Base-by-base conservation (phyloP, 2,797 vertebrate genomes). In the Labroides dimidiatus region DNA sequence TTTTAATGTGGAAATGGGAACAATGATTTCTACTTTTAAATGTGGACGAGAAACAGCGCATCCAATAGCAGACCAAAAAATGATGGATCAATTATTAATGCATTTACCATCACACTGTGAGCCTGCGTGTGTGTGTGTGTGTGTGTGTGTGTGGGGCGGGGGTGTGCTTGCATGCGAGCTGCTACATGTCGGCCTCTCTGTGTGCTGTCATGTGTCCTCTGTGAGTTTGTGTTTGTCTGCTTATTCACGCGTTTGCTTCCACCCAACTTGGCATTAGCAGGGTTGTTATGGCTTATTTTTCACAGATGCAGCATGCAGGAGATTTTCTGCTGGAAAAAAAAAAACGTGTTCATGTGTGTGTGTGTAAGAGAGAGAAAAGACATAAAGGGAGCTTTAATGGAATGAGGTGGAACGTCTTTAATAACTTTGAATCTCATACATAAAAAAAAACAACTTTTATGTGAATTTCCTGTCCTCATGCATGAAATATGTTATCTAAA, bases 1-100 rank as follows among this genome's bases (percentile, higher is more conserved):
- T 94, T 91, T 93, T 93, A 90, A 92, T 93, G 91, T 89, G 90
- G 89, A 87, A 92, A 93, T 90, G 89, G 85, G 90, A 92, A 94
- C 92, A 93, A 93, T 92, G 86, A 92, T 93, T 93, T 91, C 89
- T 88, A 90, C 90, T 91, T 90, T 92, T 87, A 89, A 87, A 91
- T 74, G 87, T 85, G 85, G 89, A 91, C 87, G 85, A 87, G 85
- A 91, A 90, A 86, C 87, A 89, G 87, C 91, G 63, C 82, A 82
- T 84, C 82, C 81, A 86, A 85, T 61, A 80, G 77, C 81, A 75
- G 77, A 89, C 78, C 86, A 83, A 89, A 87, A 90, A 93, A 93
- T 89, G 87, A 93, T 87, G 80, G 48, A 85, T 90, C 79, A 88
- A 92, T 93, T 93, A 93, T 94, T 94, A 92, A 93, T 92, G 78